Conservation (phyloP, 2,888 invertebrate genomes). For the Herminia tarsipennalis region DNA sequence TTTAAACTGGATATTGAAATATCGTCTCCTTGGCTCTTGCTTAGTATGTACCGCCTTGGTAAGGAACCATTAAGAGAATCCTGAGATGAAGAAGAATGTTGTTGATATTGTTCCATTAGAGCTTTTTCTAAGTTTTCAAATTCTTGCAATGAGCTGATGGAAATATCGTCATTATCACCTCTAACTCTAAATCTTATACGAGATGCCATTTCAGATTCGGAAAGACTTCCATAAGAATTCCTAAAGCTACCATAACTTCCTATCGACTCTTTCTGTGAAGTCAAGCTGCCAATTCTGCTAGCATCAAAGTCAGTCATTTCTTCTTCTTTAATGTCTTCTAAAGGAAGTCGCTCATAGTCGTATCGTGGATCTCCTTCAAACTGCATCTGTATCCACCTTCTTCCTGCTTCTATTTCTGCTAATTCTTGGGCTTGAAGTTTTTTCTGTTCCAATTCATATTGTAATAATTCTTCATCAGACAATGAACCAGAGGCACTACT, state of each 20-base stretch:
- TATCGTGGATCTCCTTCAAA: constrained; percentile 91
- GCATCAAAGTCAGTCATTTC: constrained; percentile 95
- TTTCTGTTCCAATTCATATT: constrained; percentile 89
- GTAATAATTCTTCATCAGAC: constrained; percentile 86
- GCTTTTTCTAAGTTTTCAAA: constrained; percentile 96
- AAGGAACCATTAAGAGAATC: constrained; percentile 94
- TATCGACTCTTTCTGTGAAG: constrained; percentile 91
- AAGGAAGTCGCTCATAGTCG: constrained; percentile 92
- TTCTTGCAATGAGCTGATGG: constrained; percentile 96
- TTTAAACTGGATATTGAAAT: constrained; percentile 94
- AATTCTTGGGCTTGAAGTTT: constrained; percentile 78
- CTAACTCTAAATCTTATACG: constrained; percentile 93
- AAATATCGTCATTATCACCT: constrained; percentile 96
- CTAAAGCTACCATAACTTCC: constrained; percentile 93
- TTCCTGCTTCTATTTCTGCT: constrained; percentile 89
- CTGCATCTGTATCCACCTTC: constrained; percentile 96
- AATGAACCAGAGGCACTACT: constrained; percentile 86
- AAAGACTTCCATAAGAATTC: constrained; percentile 96
- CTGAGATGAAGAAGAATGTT: constrained; percentile 91
- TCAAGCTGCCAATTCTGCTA: constrained; percentile 90
- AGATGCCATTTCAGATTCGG: constrained; percentile 94
- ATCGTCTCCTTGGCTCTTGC: constrained; percentile 93
- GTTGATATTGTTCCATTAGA: constrained; percentile 91
- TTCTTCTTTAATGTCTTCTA: constrained; percentile 97
- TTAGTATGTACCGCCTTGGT: constrained; percentile 89